A percentile compares a stretch with the other conserved stretches of the same genome.
These are phyloP conservation scores for Potorous gilbertii DNA, from an alignment of 2,797 vertebrate genomes.

Conservation along the genomic window DNA sequence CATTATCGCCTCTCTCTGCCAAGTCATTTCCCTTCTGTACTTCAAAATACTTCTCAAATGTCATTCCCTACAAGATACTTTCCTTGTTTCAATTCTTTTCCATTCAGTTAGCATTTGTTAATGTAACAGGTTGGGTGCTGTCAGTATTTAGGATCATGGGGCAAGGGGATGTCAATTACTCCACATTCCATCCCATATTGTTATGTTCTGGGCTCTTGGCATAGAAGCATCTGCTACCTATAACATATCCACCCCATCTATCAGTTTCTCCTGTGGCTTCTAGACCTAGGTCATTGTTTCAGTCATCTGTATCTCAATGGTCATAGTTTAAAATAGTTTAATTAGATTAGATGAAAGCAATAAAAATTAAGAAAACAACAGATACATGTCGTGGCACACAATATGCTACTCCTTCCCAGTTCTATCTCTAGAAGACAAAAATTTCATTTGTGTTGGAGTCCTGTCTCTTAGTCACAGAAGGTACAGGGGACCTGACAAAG, in stretches of 20 bases:
- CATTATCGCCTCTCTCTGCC: background rate
- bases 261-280: background rate
- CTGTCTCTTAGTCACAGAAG: background rate
- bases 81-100: background rate
- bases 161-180: background rate
- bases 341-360: background rate
- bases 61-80: background rate
- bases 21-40: conserved; percentile 10
- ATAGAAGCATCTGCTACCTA: background rate
- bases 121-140: background rate
- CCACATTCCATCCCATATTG: background rate
- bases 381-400: background rate
- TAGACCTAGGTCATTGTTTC: background rate
- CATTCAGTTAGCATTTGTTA: background rate
- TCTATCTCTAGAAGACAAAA: background rate
- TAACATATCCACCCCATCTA: background rate
- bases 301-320: background rate
- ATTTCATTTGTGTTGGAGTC: background rate
- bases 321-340: background rate
- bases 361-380: background rate
- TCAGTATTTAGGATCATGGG: background rate
- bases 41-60: background rate
- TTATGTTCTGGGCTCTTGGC: background rate
- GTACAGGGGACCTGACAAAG: background rate
- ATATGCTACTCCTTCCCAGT: background rate